Percentiles rank a stretch among this genome's conserved stretches.
These are phyloP conservation scores for Gymnocephalus cernua DNA, from an alignment of 2,113 vertebrate species.

Conservation along the genomic window DNA sequence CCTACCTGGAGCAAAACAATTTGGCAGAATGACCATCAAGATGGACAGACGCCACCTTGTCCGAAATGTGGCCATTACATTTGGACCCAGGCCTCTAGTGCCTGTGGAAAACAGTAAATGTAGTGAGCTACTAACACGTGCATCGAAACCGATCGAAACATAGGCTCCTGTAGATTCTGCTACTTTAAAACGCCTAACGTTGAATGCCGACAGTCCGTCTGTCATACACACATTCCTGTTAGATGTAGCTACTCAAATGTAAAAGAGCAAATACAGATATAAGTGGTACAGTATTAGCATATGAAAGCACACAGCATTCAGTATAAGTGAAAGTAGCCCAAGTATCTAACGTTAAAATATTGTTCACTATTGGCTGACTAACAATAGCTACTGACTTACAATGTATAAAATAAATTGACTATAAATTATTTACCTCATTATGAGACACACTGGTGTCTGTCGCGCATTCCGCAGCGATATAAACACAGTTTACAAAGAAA, in stretches of 20 bases:
- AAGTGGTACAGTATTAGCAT: too few relatives aligned
- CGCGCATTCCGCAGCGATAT: background rate
- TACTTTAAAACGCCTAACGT: background rate
- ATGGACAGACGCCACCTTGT: slow-evolving; percentile 54
- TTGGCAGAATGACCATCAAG: slow-evolving; percentile 40
- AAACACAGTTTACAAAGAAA: background rate
- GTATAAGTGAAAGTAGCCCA: fast-evolving
- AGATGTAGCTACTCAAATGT: too few relatives aligned
- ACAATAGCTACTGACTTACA: background rate
- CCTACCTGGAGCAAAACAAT: slow-evolving; percentile 51
- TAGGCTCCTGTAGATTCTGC: too few relatives aligned
- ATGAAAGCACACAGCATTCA: background rate
- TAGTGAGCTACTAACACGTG: background rate
- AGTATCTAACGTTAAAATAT: background rate
- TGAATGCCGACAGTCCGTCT: background rate
- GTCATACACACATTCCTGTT: background rate
- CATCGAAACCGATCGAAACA: background rate
- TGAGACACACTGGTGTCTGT: background rate
- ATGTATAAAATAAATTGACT: too few relatives aligned
- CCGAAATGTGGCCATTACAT: slow-evolving; percentile 65
- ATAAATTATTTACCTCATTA: slow-evolving; percentile 48
- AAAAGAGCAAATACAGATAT: background rate
- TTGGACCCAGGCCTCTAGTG: slow-evolving; percentile 24
- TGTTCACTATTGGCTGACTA: background rate
- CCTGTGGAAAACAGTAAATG: slow-evolving; percentile 36